Evolutionary conservation across 2,113 vertebrate species (phyloP), one percentile per base, ranked within the genome.

Genomic region (Rhea pennata): DNA sequence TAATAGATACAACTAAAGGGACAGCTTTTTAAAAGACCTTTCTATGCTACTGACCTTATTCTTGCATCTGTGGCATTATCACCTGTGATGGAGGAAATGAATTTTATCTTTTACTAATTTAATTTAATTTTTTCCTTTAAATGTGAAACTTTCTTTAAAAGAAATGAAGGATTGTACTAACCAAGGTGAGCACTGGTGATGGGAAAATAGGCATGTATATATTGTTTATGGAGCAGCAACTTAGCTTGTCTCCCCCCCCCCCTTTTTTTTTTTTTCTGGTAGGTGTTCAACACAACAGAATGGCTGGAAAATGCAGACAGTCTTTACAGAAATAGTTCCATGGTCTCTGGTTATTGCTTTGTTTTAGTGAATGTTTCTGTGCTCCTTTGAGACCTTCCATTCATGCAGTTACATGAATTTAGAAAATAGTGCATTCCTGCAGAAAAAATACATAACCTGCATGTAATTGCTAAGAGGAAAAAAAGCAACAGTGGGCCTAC

Each of bases 131-230:
- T 95, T 94, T 82, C 61, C 50, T 92, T 95, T 71, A 93, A 97
- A 95, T 93, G 40, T 40, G 84, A 88, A 94, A 92, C 72, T 84
- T 95, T 87, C 85, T 88, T 91, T 89, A 92, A 96, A 94, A 96
- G 92, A 96, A 96, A 90, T 94, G 85, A 94, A 91, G 93, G 90
- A 86, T 93, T 93, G 83, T 93, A 23, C 84, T 97, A 89, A 96
- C 80, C 81, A 89, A 94, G 95, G 96, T 96, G 95, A 97, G 93
- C 92, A 87, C 53, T 75, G 76, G 58, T 97, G 94, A 95, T 96
- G 95, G 76, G 65, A 56, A 48, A 89, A 84, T n/a, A 94, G 91
- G 94, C 95, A 92, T 96, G 88, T 94, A 39, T 78, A 76, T 86
- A 85, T 39, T 92, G 46, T 73, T 33, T 80, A 83, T 58, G 62